Conservation (phyloP, 2,888 invertebrate species). For the Morpho helenor region DNA sequence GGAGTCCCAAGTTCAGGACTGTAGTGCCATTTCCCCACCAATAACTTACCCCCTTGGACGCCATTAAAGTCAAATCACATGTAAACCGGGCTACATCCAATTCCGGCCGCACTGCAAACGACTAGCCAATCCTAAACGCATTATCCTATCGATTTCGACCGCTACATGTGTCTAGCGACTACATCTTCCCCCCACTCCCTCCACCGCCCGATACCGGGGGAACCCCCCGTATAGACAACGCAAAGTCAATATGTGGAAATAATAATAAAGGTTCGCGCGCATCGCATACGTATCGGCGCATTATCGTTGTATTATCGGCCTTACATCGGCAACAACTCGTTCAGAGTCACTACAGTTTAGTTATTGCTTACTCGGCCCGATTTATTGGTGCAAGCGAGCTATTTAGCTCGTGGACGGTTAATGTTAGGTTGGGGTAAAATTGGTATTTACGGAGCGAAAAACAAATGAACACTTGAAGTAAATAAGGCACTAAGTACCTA, state of each 20-base stretch:
- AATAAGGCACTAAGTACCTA: no score
- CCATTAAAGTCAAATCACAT: conserved; percentile 14
- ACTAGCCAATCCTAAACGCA: conserved; percentile 58
- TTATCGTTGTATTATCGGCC: conserved; percentile 57
- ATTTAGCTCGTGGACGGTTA: background rate
- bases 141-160: conserved; percentile 60
- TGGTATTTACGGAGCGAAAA: no score
- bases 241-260: conserved; percentile 76
- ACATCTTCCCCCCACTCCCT: conserved; percentile 37
- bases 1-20: no score
- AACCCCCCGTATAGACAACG: conserved; percentile 51
- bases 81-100: background rate
- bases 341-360: conserved; percentile 33
- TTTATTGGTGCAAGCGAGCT: conserved; percentile 32
- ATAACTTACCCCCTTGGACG: background rate
- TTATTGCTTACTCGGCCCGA: conserved; percentile 43
- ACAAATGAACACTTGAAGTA: no score
- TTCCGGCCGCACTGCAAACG: conserved; percentile 23
- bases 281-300: conserved; percentile 64
- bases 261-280: conserved; percentile 68
- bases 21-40: no score
- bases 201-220: conserved; percentile 13
- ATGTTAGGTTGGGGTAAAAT: background rate
- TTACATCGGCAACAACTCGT: conserved; percentile 42
- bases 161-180: conserved; percentile 59